Conservation (phyloP, 2,797 vertebrate genomes). For the Epinephelus malabaricus region DNA sequence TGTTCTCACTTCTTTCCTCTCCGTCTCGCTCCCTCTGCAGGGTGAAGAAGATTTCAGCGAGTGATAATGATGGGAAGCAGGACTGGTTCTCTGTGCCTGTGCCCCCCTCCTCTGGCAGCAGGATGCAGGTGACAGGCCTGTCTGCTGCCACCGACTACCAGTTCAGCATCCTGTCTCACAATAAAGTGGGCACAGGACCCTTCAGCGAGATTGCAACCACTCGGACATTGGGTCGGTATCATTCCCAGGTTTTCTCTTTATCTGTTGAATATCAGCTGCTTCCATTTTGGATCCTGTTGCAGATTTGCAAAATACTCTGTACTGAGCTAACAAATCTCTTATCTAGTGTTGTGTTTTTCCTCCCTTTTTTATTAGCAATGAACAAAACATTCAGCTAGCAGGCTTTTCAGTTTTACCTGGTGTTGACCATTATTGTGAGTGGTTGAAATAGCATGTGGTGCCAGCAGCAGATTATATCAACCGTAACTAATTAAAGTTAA, state of each 20-base stretch:
- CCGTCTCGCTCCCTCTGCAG: constrained; percentile 75
- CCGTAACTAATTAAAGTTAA: constrained; percentile 39
- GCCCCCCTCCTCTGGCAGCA: constrained; percentile 77
- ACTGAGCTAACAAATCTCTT: not conserved
- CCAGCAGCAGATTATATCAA: constrained; percentile 34
- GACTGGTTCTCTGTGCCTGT: constrained; percentile 91
- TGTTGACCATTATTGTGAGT: not conserved
- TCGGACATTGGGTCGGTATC: constrained; percentile 84
- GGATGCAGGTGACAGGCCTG: constrained; percentile 88
- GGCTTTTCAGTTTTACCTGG: constrained; percentile 5
- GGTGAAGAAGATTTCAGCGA: constrained; percentile 86
- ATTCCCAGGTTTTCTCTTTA: not conserved
- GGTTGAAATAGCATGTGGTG: constrained; percentile 6
- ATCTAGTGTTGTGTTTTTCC: constrained; percentile 19
- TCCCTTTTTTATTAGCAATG: not conserved
- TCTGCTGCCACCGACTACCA: constrained; percentile 90
- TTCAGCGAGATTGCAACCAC: constrained; percentile 91
- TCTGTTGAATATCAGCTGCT: not conserved
- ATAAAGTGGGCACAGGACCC: constrained; percentile 93
- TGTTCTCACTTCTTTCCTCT: constrained; percentile 61
- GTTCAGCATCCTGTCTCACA: constrained; percentile 94
- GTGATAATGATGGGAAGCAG: constrained; percentile 75
- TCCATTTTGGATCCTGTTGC: not conserved
- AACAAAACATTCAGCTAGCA: constrained; percentile 17
- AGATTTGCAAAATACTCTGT: not conserved